Evolutionary conservation across 2,113 vertebrate genomes (phyloP).

Genomic region (Aythya baeri): DNA sequence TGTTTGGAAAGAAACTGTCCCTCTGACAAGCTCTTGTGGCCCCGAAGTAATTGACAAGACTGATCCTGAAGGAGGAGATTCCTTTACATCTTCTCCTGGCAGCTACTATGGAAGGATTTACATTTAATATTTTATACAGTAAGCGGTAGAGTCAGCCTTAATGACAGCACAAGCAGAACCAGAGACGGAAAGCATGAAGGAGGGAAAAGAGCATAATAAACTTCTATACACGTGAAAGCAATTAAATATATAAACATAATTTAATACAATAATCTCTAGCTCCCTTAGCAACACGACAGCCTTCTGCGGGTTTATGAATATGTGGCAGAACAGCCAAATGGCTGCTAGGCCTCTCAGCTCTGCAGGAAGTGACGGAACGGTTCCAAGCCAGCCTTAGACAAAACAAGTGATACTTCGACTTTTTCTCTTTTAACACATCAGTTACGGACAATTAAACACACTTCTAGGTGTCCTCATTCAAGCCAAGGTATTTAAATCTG

Average conservation of each 20-base stretch:
- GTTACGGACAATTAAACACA: not conserved
- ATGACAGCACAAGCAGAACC: not conserved
- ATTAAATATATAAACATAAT: no score
- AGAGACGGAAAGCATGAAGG: not conserved
- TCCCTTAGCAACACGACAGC: not conserved
- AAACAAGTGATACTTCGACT: conserved; percentile 16
- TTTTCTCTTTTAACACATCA: not conserved
- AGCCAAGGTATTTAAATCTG: not conserved
- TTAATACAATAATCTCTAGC: not conserved
- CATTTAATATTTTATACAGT: not conserved
- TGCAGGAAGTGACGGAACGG: conserved; percentile 7
- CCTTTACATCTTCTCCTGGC: not conserved
- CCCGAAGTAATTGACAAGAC: not conserved
- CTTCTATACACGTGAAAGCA: not conserved
- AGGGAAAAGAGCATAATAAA: not conserved
- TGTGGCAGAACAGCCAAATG: not conserved
- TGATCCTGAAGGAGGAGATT: not conserved
- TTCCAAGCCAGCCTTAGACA: conserved; percentile 26
- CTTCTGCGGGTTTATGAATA: not conserved
- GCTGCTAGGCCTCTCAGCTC: not conserved
- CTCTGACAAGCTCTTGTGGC: not conserved
- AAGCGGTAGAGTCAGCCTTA: not conserved
- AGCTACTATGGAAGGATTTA: not conserved
- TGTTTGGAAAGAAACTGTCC: not conserved
- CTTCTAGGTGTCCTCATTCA: not conserved